Conservation (phyloP, 2,797 vertebrate species). For the Linurgus olivaceus region DNA sequence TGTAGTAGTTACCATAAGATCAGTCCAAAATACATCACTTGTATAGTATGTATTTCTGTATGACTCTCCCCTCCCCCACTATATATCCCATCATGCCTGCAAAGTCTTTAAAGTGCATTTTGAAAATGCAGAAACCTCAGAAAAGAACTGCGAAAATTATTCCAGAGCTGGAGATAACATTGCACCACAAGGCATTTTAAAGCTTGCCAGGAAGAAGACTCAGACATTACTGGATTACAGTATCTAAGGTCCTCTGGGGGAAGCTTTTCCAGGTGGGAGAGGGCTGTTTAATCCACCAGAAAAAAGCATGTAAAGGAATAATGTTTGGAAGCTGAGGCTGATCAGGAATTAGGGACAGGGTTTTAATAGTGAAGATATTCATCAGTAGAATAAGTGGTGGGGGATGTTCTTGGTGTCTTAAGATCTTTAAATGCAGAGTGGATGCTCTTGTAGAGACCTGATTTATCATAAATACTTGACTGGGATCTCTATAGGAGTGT, state of each 20-base stretch:
- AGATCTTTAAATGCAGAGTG: not conserved
- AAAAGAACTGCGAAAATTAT: not conserved
- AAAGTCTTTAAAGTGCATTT: constrained; percentile 28
- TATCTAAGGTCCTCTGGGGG: not conserved
- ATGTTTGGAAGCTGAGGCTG: not conserved
- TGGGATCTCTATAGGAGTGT: not conserved
- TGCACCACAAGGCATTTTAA: not conserved
- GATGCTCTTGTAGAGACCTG: not conserved
- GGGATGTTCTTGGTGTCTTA: not conserved
- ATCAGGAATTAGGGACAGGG: not conserved
- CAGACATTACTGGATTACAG: not conserved
- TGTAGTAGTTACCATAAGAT: not conserved
- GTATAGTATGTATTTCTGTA: not conserved
- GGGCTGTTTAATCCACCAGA: not conserved
- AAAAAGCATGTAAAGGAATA: not conserved
- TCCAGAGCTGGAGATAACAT: not conserved
- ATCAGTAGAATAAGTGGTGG: not conserved
- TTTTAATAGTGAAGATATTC: not conserved
- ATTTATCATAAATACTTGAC: not conserved
- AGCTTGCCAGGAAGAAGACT: not conserved
- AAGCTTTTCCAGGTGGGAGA: not conserved
- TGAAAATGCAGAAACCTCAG: not conserved
- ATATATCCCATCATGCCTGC: not conserved
- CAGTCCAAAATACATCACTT: not conserved
- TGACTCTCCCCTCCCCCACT: not conserved